These are phyloP conservation scores for Phainopepla nitens DNA, from an alignment of 2,113 vertebrate genomes.

Conservation along the genomic window DNA sequence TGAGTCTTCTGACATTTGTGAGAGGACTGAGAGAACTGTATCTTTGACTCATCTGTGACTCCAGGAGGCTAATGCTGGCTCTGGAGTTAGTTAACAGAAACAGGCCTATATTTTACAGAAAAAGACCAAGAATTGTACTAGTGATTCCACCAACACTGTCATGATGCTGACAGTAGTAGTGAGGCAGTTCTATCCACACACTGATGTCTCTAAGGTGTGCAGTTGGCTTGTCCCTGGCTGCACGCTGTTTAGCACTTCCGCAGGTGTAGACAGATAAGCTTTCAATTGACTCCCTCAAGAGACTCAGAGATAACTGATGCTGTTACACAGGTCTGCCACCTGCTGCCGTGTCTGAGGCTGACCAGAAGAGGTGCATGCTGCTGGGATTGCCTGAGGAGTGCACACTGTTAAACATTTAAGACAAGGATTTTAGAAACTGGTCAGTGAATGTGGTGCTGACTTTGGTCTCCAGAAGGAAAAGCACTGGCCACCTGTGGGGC, in stretches of 20 bases:
- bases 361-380: accelerated
- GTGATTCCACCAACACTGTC: not conserved
- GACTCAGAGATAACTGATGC: not conserved
- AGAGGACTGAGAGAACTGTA: not conserved
- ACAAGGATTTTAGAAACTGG: not conserved
- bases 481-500: not conserved
- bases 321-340: not conserved
- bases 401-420: not conserved
- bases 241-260: not conserved
- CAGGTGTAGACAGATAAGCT: not conserved
- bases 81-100: not conserved
- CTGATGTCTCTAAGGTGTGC: not conserved
- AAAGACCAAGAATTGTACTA: not conserved
- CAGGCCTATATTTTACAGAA: not conserved
- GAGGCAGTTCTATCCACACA: not conserved
- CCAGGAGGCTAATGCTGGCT: not conserved
- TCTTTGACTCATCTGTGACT: not conserved
- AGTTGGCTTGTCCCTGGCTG: not conserved
- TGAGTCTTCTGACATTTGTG: not conserved
- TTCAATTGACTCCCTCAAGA: not conserved
- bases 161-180: not conserved
- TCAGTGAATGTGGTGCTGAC: not conserved
- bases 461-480: not conserved
- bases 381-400: not conserved
- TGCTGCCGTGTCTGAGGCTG: not conserved